Percentiles rank a stretch among this genome's conserved stretches.
Conservation (phyloP, 2,888 invertebrate genomes). For the Clanis bilineata region DNA sequence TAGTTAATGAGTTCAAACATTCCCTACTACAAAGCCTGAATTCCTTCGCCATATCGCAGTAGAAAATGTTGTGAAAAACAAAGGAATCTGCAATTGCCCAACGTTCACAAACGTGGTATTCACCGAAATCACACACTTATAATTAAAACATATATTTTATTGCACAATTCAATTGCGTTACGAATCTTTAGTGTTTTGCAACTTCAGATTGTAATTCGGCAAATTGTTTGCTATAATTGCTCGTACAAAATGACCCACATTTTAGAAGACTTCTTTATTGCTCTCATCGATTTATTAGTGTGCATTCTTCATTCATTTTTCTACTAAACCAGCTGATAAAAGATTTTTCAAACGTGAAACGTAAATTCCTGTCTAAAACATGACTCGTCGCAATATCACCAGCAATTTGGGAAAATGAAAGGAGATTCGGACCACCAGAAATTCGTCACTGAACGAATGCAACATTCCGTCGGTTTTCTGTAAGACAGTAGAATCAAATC, state of each 20-base stretch:
- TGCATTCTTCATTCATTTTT: no score
- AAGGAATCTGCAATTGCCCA: constrained; percentile 1
- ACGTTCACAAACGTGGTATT: neutral
- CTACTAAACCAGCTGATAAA: no score
- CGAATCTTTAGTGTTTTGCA: constrained; percentile 20
- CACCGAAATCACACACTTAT: constrained; percentile 7
- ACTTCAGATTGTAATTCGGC: constrained; percentile 16
- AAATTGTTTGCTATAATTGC: neutral
- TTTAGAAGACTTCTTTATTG: neutral
- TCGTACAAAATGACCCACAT: neutral
- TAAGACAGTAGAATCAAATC: no score
- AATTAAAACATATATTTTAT: constrained; percentile 11
- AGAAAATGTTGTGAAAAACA: constrained; percentile 8
- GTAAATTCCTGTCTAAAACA: no score
- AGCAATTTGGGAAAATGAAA: no score
- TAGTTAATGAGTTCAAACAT: neutral
- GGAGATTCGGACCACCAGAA: no score
- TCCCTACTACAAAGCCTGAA: neutral
- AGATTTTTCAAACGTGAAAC: no score
- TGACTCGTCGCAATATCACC: no score
- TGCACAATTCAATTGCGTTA: constrained; percentile 1
- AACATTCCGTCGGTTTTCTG: no score
- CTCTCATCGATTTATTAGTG: neutral
- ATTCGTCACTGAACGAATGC: no score
- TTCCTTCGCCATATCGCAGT: neutral